A percentile compares a stretch with the other conserved stretches of the same genome.
Evolutionary conservation across 2,113 vertebrate genomes (phyloP).

Genomic region (Patagioenas fasciata): DNA sequence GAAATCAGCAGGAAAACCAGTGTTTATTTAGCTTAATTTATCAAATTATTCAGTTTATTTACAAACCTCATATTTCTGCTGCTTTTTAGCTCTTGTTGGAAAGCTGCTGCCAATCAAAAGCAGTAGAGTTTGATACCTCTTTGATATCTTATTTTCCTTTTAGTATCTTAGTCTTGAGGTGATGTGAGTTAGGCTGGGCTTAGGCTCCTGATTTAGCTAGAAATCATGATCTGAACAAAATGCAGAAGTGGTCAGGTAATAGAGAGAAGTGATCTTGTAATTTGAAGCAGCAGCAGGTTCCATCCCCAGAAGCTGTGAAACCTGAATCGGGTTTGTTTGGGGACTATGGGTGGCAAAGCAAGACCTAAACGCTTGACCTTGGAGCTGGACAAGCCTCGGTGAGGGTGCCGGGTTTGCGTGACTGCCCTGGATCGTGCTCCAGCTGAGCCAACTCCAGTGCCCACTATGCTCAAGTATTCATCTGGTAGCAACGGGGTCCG

Average conservation of each 20-base stretch:
- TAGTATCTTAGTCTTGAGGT: not conserved
- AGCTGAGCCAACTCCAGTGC: not conserved
- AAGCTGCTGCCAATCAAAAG: not conserved
- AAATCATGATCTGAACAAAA: not conserved
- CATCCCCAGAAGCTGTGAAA: not conserved
- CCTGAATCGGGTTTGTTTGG: not conserved
- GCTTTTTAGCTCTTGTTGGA: not conserved
- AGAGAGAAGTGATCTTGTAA: not conserved
- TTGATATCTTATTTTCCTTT: not conserved
- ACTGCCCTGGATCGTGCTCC: not conserved
- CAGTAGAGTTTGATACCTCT: fast-evolving
- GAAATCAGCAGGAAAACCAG: constrained; percentile 37
- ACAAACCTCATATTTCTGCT: constrained; percentile 9
- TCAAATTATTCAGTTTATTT: constrained; percentile 41
- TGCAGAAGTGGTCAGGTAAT: not conserved
- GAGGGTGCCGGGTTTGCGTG: not conserved
- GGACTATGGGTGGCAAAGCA: fast-evolving
- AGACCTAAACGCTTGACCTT: not conserved
- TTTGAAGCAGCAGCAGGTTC: not conserved
- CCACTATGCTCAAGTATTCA: not conserved
- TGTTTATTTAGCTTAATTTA: constrained; percentile 57
- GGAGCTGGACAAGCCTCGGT: not conserved
- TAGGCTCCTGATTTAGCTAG: not conserved
- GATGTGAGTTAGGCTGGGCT: not conserved
- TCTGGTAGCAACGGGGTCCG: not conserved